Evolutionary conservation across 2,113 vertebrate genomes (phyloP), one percentile per base, ranked within the genome.

Genomic region (Labeo catla): DNA sequence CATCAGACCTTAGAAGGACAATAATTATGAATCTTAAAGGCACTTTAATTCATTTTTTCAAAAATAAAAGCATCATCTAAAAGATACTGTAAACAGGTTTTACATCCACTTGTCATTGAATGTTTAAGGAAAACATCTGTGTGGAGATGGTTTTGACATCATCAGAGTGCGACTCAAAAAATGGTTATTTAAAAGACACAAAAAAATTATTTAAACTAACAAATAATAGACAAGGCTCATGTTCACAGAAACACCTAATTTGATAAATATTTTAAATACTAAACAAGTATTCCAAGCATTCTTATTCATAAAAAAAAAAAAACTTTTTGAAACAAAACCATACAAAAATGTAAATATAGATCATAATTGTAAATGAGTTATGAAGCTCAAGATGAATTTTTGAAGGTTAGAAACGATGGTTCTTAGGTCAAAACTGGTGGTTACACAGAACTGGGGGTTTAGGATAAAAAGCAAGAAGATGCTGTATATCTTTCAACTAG

Each of bases 221-320:
- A 73, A 45, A 43, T 43, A 43, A 72, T 72, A 72, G 8, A 45
- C 45, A 43, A 49, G 72, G 72, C 70, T 47, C 8, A n/a, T n/a
- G 39, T 73, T 47, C 21, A 73, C 39, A 74, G 28, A 74, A 74
- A 72, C 15, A 72, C 15, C 12, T 72, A 8, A 73, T 73, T 47
- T 45, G 10, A 47, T n/a, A 49, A 7, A 74, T 49, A 73, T 45
- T 73, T 39, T 45, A 49, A 49, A 49, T 13, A 8, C 43, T 49
- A 23, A 6, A 21, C 36, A 49, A 49, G 21, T 23, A 13, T 49
- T 49, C 6, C 72, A 74, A 49, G 72, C 72, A 74, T 74, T 74
- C 21, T 12, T 74, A 74, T 74, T 74, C 45, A 92, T 91, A 92
- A 92, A 57, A 76, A 59, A n/a, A 47, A 45, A 5, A 4, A 16